Conservation (phyloP, 2,113 vertebrate species). For the Diadophis punctatus region DNA sequence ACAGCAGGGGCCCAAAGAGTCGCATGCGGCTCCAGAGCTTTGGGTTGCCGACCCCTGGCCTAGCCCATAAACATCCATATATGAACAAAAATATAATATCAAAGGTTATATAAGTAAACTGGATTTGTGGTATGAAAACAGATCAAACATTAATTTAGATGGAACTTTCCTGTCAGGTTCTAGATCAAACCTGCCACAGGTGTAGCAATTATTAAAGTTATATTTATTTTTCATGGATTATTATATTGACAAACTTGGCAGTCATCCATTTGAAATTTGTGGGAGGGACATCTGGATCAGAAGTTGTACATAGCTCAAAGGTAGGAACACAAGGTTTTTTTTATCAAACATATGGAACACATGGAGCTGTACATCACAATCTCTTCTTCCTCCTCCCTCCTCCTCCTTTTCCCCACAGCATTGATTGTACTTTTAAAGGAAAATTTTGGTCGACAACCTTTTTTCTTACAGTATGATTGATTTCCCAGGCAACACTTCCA, state of each 20-base stretch:
- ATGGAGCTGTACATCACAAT: neutral
- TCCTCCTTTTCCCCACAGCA: neutral
- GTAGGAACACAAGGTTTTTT: neutral
- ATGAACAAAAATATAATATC: neutral
- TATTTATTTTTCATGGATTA: neutral
- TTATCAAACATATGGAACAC: neutral
- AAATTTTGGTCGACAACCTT: neutral
- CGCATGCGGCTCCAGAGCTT: no score
- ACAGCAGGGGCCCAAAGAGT: no score
- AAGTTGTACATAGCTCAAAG: neutral
- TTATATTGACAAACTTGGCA: neutral
- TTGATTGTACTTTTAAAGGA: neutral
- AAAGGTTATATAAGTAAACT: neutral
- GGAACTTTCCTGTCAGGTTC: neutral
- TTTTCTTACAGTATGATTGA: neutral
- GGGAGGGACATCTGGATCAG: neutral
- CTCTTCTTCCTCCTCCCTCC: neutral
- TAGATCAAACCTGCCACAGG: neutral
- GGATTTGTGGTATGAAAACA: neutral
- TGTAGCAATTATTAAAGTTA: neutral
- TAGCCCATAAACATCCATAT: neutral
- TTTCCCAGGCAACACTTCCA: neutral
- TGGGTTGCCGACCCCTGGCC: no score
- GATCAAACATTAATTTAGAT: neutral
- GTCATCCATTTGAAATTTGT: neutral